Base-by-base conservation (phyloP, 1,140 invertebrate genomes). In the Oncopodura yosiiana region DNA sequence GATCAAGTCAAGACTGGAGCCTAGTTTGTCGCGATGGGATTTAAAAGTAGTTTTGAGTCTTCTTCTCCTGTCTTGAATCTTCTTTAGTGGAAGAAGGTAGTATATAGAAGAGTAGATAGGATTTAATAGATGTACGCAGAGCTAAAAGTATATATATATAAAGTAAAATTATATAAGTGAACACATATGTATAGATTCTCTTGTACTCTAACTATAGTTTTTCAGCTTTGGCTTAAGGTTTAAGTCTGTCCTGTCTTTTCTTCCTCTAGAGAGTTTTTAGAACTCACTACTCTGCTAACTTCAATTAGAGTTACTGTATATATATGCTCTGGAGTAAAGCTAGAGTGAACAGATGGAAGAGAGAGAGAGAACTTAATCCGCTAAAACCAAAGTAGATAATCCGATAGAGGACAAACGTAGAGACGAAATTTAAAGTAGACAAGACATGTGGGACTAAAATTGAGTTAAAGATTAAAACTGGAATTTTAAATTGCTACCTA, bases 301-400 rank as follows among this genome's bases (percentile, higher is more conserved):
- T 14, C 6, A 34, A 34, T 8, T 14, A 34, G 6, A 8, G 6
- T 34, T 8, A 34, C 14, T 34, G 6, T 6, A 6, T 34, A 14
- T 14, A 34, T 14, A 34, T 34, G 30, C 6, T 6, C 14, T 34
- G 30, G 30, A 8, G 30, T 34, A 34, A 14, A 34, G 6, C 11
- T 14, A 41, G 38, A 8, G 5, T 41, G 12, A 12, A 8, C 38
- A 8, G 11, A 19, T 14, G 5, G 38, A 19, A 19, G 18, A 14
- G 11, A 19, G 18, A 6, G 18, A 41, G 38, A 12, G 38, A 19
- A 51, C 49, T 51, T 51, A 51, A 51, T 51, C 49, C 37, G 49
- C 49, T 51, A 51, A 51, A 51, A 36, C 49, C 36, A 29, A 42
- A 51, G 49, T 27, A 51, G 49, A 51, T 51, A 51, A 51, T 51